phyloP scores from a whole-genome alignment of 2,113 vertebrate species.

The Nothocercus nigrocapillus region DNA sequence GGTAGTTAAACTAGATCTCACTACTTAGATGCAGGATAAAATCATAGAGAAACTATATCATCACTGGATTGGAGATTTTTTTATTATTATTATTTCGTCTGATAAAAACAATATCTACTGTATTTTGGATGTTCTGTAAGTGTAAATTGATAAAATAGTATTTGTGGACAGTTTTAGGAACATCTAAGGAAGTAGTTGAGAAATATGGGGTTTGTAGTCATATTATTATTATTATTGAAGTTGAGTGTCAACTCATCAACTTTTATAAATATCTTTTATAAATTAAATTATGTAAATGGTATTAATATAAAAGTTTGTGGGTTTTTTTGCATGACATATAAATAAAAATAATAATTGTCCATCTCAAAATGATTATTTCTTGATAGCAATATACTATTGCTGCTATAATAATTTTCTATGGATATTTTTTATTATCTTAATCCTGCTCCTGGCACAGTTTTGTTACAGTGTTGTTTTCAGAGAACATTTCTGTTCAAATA shows the following conservation, averaged over 20 bases:
- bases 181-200: neutral
- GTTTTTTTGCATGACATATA: neutral
- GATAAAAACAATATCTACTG: neutral
- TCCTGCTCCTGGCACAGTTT: neutral
- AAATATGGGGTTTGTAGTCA: neutral
- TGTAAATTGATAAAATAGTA: neutral
- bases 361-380: neutral
- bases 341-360: neutral
- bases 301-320: neutral
- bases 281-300: neutral
- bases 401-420: neutral
- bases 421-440: neutral
- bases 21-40: neutral
- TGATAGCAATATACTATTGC: neutral
- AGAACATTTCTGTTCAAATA: neutral
- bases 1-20: neutral
- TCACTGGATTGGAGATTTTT: neutral
- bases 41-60: neutral
- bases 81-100: neutral
- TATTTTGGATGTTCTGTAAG: neutral
- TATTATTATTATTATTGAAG: neutral
- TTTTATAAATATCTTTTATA: no score
- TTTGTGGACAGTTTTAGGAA: neutral
- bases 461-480: neutral
- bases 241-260: neutral